Conservation (phyloP, 1,140 invertebrate genomes). For the Neodiprion fabricii region DNA sequence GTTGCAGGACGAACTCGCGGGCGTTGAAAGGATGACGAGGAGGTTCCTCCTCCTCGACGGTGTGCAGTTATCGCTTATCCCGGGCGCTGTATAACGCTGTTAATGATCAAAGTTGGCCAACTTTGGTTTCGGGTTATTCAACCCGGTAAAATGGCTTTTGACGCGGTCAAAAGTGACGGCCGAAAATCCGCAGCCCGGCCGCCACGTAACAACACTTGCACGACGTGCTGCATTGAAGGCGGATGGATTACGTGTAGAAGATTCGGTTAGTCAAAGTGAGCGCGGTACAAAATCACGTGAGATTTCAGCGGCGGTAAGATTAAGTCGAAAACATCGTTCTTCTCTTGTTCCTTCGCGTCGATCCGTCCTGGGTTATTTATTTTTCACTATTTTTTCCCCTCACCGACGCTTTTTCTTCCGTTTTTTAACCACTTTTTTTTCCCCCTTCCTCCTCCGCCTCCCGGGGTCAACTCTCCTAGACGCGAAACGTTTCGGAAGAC, state of each 20-base stretch:
- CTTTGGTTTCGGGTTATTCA: not conserved
- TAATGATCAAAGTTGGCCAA: conserved; percentile 5
- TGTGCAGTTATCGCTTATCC: not conserved
- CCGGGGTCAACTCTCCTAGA: not conserved
- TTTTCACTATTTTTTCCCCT: too few relatives aligned
- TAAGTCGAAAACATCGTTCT: too few relatives aligned
- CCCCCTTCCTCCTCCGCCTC: too few relatives aligned
- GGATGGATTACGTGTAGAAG: too few relatives aligned
- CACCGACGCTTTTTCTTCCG: too few relatives aligned
- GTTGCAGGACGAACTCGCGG: not conserved
- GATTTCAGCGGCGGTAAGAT: not conserved
- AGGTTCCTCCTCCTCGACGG: not conserved
- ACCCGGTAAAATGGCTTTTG: conserved; percentile 2
- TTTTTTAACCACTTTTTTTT: too few relatives aligned
- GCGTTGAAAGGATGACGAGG: not conserved
- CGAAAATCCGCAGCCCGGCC: too few relatives aligned
- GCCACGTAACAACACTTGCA: too few relatives aligned
- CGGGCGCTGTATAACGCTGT: not conserved
- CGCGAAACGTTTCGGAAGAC: not conserved
- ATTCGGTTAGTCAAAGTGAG: too few relatives aligned
- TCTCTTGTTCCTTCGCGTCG: too few relatives aligned
- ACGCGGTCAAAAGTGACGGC: not conserved
- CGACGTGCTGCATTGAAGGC: too few relatives aligned
- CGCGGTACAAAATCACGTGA: not conserved
- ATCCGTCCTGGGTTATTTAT: too few relatives aligned